Base-by-base conservation (phyloP, 1,140 invertebrate genomes). In the Calephelis nemesis region DNA sequence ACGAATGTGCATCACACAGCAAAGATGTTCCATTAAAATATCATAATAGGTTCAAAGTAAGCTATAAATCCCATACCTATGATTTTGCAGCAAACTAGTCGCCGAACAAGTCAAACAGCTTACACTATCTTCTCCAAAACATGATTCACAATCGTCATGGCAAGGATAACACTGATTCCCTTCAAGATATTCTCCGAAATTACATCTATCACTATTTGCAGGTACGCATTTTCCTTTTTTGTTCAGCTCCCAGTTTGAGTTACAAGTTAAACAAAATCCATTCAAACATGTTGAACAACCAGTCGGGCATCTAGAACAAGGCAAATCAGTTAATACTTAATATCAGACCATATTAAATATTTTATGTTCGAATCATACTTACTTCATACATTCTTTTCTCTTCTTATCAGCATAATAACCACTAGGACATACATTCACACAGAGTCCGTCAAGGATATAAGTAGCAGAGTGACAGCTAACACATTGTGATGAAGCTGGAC, bases 331-430 rank as follows among this genome's bases (percentile, higher is more conserved):
- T 65, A 8, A 60, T 11, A 63, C 12, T 64, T 30, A 54, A 5
- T 11, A 19, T 54, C 15, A 54, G 15, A 13, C 10, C 7, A 4
- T 63, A 45, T 47, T n/a, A 47, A 45, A 47, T 40, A 42, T 45
- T 45, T 7, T 45, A 9, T 45, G 54, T 40, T 52, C 11, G 63
- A 48, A 19, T 66, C 49, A 40, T 47, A 90, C 89, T 85, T 73
- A 92, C 65, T 92, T 91, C 67, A 95, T 89, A 76, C 96, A 97
- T 84, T 96, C 96, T 65, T 94, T 93, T 48, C 95, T 93, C 70
- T 96, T 95, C 71, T 95, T 95, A 75, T 97, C 96, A 0, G 94
- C 94, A 84, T 94, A 96, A 78, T 94, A 95, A 8, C 95, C 95
- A 47, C 92, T 92, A 1, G 96, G 96, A 81, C 96, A 97, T 15